Evolutionary conservation across 2,888 invertebrate genomes (phyloP).

Genomic region (Tanaodytes sp.): DNA sequence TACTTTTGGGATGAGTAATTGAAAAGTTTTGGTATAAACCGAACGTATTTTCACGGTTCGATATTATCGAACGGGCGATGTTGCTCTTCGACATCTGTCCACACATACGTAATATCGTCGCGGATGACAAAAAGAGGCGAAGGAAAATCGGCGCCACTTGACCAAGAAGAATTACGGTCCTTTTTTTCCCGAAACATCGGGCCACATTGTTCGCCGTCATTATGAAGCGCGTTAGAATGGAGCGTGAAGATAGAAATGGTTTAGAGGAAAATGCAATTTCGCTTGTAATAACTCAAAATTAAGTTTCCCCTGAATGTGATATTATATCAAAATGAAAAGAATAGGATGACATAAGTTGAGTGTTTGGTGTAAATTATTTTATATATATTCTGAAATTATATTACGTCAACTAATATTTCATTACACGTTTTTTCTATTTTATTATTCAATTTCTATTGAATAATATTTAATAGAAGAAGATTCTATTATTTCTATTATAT

Average conservation of each 20-base stretch:
- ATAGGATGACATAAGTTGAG: no score
- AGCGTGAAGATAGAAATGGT: constrained; percentile 16
- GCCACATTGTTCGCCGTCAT: constrained; percentile 23
- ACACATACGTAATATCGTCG: constrained; percentile 35
- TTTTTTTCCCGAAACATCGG: constrained; percentile 18
- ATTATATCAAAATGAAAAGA: no score
- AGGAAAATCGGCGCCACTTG: constrained; percentile 27
- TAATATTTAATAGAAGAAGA: no score
- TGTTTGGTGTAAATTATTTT: no score
- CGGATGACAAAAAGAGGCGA: constrained; percentile 11
- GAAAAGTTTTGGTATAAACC: constrained; percentile 30
- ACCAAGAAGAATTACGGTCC: constrained; percentile 21
- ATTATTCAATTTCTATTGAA: no score
- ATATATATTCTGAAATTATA: no score
- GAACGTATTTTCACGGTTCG: constrained; percentile 32
- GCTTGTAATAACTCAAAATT: constrained; percentile 26
- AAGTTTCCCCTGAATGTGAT: neutral
- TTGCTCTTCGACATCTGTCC: constrained; percentile 45
- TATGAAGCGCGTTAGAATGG: constrained; percentile 20
- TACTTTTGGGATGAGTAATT: constrained; percentile 16
- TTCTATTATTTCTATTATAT: no score
- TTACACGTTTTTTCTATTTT: no score
- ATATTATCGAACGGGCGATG: constrained; percentile 34
- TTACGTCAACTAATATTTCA: no score
- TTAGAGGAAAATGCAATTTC: constrained; percentile 21